Conservation (phyloP, 1,140 invertebrate species). For the Euwallacea fornicatus region DNA sequence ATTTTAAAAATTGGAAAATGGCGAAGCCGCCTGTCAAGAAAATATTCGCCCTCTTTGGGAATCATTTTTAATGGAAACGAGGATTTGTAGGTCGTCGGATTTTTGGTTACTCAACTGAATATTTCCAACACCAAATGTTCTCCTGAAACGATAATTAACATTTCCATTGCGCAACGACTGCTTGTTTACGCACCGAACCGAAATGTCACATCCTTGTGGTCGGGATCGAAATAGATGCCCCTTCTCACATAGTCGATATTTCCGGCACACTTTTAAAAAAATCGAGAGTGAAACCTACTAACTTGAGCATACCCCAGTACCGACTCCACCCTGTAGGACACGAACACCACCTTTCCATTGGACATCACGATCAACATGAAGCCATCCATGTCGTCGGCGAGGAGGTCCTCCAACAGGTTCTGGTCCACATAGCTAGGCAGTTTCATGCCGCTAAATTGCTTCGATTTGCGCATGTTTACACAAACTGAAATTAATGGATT, state of each 20-base stretch:
- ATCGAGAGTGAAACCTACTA: constrained; percentile 33
- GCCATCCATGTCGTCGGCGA: constrained; percentile 59
- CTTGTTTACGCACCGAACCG: constrained; percentile 6
- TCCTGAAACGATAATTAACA: too few species aligned
- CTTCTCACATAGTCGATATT: too few species aligned
- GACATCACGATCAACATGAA: constrained; percentile 80
- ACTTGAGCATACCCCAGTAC: constrained; percentile 84
- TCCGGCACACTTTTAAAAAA: too few species aligned
- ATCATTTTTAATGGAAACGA: too few species aligned
- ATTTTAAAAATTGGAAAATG: too few species aligned
- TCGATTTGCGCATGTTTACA: not conserved
- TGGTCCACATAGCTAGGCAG: constrained; percentile 50
- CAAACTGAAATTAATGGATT: not conserved
- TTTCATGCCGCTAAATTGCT: constrained; percentile 1
- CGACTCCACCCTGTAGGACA: constrained; percentile 80
- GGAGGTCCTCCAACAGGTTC: constrained; percentile 47
- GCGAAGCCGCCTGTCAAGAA: too few species aligned
- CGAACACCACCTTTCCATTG: constrained; percentile 82
- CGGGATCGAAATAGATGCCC: too few species aligned
- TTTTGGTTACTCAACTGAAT: too few species aligned
- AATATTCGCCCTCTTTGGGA: too few species aligned
- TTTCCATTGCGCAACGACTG: not conserved
- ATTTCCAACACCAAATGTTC: too few species aligned
- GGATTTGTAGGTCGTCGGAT: too few species aligned
- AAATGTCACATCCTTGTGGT: too few species aligned